Percentiles rank a stretch among this genome's conserved stretches.
phyloP scores from a whole-genome alignment of 2,797 vertebrate species.

The Atherinosoma microstoma region DNA sequence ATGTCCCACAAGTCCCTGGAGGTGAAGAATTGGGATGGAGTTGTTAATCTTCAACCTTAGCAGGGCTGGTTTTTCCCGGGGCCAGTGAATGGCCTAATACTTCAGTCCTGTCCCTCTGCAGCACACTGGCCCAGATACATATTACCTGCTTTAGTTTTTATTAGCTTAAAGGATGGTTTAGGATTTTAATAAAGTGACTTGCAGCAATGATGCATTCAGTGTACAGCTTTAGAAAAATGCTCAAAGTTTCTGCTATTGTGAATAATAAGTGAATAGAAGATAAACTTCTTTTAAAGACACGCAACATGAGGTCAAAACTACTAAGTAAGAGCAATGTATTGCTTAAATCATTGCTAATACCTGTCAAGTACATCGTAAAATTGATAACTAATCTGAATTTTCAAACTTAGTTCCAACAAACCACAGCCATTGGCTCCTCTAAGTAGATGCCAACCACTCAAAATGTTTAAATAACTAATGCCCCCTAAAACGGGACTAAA shows the following conservation, averaged over 20 bases:
- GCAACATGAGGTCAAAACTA: no score
- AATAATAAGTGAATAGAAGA: not conserved
- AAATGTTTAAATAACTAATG: no score
- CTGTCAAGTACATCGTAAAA: no score
- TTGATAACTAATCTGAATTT: no score
- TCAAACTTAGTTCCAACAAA: not conserved
- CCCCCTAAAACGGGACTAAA: no score
- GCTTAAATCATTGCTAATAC: no score
- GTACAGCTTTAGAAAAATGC: not conserved
- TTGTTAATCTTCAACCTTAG: constrained; percentile 69
- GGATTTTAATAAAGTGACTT: not conserved
- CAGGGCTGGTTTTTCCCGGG: constrained; percentile 66
- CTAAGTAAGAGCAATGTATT: no score
- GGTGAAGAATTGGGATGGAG: constrained; percentile 58
- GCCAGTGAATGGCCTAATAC: constrained; percentile 70
- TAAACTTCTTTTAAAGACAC: no score
- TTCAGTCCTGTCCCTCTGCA: constrained; percentile 51
- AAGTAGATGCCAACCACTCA: not conserved
- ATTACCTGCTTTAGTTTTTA: constrained; percentile 51
- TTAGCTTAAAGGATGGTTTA: constrained; percentile 13
- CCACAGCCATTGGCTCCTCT: not conserved
- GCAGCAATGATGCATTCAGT: not conserved
- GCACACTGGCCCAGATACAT: constrained; percentile 71
- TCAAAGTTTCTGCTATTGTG: not conserved
- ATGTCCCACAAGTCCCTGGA: constrained; percentile 54